Conservation (phyloP, 2,888 invertebrate genomes). For the Eurytoma californica region DNA sequence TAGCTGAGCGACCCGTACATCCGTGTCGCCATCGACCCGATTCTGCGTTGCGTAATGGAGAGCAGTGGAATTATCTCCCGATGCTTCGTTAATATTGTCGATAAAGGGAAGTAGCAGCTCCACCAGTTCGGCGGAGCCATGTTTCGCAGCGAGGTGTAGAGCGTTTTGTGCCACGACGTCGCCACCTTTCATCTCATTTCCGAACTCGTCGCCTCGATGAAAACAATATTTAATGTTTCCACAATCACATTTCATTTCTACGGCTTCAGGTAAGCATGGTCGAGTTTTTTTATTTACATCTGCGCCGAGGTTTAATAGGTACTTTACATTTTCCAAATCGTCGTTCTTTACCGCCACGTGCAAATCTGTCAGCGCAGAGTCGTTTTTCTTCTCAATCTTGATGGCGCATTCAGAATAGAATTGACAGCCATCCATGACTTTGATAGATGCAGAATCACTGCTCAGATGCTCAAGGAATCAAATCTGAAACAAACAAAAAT, state of each 20-base stretch:
- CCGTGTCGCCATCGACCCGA: neutral
- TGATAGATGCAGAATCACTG: neutral
- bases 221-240: conserved; percentile 1
- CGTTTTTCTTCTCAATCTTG: neutral
- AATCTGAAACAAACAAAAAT: conserved; percentile 1
- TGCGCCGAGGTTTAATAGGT: neutral
- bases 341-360: conserved; percentile 17
- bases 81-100: neutral
- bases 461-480: neutral
- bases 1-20: neutral
- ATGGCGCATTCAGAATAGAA: neutral
- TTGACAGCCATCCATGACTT: neutral
- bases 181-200: conserved; percentile 14
- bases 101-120: neutral
- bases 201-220: conserved; percentile 19
- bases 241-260: conserved; percentile 13
- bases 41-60: conserved; percentile 13
- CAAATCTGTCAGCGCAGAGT: neutral
- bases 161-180: neutral
- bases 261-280: neutral
- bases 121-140: neutral
- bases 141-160: conserved; percentile 15
- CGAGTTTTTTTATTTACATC: conserved; percentile 17
- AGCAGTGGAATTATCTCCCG: conserved; percentile 29
- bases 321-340: neutral